These are phyloP conservation scores for Acrocephalus kingi DNA, from an alignment of 2,113 vertebrate species.

Conservation along the genomic window DNA sequence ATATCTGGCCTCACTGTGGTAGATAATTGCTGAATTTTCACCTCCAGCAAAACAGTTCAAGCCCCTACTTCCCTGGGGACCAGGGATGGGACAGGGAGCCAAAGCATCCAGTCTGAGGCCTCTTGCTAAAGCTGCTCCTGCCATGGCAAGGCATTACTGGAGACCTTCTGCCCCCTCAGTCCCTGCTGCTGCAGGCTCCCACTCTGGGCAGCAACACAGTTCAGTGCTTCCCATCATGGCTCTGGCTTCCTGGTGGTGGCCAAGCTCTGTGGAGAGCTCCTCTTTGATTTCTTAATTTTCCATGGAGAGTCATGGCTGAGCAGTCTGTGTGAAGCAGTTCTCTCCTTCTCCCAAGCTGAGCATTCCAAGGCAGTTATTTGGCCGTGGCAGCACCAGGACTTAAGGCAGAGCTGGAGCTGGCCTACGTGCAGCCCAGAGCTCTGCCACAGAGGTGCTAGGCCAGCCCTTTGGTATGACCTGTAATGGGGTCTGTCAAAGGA, in stretches of 20 bases:
- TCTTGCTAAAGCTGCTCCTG: background rate
- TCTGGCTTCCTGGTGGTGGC: background rate
- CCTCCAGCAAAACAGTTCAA: background rate
- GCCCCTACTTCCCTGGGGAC: background rate
- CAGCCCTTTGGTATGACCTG: background rate
- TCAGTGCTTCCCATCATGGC: background rate
- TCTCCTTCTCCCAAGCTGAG: background rate
- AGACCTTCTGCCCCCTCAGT: background rate
- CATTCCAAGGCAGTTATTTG: background rate
- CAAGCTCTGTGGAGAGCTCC: background rate
- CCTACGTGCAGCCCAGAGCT: background rate
- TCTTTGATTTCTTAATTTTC: constrained; percentile 3
- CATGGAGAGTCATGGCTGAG: background rate
- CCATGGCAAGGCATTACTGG: background rate
- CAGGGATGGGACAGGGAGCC: background rate
- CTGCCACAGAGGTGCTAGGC: background rate
- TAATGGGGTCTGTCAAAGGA: background rate
- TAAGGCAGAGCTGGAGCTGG: background rate
- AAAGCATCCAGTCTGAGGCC: background rate
- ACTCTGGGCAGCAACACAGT: background rate
- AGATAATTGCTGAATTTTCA: background rate
- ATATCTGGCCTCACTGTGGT: background rate
- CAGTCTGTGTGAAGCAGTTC: background rate
- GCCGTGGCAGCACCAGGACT: background rate
- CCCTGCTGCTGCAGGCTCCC: background rate